Evolutionary conservation across 2,113 vertebrate species (phyloP).

Genomic region (Grammomys dolichurus): DNA sequence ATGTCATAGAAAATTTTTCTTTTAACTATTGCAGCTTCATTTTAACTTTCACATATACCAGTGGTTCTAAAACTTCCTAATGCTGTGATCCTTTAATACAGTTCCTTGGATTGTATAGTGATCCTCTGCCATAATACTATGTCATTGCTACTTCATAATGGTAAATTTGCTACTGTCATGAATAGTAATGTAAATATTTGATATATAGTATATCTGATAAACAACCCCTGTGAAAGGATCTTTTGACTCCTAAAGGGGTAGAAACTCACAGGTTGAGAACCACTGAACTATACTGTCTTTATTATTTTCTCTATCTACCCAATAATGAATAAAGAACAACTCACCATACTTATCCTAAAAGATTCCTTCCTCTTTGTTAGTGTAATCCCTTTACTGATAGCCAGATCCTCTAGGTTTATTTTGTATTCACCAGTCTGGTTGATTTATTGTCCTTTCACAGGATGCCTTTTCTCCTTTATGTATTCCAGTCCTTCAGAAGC

Average conservation of each 20-base stretch:
- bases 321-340: not conserved
- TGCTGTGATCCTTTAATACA: not conserved
- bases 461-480: not conserved
- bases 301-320: conserved; percentile 1
- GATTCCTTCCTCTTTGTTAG: not conserved
- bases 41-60: conserved; percentile 2
- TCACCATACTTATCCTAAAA: conserved; percentile 11
- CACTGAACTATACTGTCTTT: not conserved
- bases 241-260: not conserved
- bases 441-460: not conserved
- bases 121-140: not conserved
- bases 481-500: not conserved
- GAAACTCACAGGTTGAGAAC: not conserved
- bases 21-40: not conserved
- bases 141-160: not conserved
- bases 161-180: not conserved
- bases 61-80: not conserved
- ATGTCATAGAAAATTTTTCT: conserved; percentile 28
- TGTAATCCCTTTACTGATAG: not conserved
- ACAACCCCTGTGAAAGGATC: not conserved
- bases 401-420: not conserved
- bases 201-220: not conserved
- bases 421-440: not conserved
- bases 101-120: not conserved
- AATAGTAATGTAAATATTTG: not conserved